Percentiles rank a stretch among this genome's conserved stretches.
phyloP scores from a whole-genome alignment of 2,113 vertebrate species.

The Martes martes region DNA sequence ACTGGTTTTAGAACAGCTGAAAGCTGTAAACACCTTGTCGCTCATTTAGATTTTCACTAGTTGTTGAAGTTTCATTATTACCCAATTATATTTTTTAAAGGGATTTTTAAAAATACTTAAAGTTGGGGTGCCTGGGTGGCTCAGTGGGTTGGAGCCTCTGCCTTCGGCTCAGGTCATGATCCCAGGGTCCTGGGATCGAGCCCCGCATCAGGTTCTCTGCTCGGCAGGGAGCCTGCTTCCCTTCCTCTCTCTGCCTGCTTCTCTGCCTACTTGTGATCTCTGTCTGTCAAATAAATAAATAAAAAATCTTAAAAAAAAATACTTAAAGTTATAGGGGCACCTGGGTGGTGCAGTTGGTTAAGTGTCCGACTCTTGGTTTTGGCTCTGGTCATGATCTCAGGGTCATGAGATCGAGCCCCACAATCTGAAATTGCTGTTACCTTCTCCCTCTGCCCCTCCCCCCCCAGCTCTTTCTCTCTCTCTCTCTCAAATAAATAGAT shows the following conservation, averaged over 20 bases:
- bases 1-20: background rate
- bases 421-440: background rate
- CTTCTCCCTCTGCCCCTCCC: background rate
- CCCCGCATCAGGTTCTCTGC: no score
- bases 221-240: no score
- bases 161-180: background rate
- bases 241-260: no score
- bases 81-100: background rate
- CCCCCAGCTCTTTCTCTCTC: background rate
- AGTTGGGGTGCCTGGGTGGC: background rate
- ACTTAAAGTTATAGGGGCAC: background rate
- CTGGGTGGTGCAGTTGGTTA: background rate
- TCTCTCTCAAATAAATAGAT: background rate
- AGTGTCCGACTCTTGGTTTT: background rate
- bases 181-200: background rate
- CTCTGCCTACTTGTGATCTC: no score
- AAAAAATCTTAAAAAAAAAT: no score
- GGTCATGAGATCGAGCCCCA: background rate
- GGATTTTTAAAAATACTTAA: background rate
- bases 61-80: background rate
- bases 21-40: background rate
- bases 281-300: no score
- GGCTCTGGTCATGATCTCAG: background rate
- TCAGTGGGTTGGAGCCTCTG: background rate
- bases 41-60: background rate